These are phyloP conservation scores for Brienomyrus longianalis DNA, from an alignment of 2,113 vertebrate genomes.

Conservation along the genomic window DNA sequence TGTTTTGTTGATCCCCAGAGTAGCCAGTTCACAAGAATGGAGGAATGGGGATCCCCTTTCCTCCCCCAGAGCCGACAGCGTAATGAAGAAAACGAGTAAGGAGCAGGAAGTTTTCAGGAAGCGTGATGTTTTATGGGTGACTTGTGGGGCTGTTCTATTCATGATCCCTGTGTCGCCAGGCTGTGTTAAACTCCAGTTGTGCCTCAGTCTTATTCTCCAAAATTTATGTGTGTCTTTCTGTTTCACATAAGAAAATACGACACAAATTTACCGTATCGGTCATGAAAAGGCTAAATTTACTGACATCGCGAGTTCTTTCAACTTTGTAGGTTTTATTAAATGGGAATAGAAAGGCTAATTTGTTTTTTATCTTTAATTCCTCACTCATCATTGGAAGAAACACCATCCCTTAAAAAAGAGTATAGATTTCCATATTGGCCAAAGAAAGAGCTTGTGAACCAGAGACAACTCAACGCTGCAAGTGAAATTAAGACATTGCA, in stretches of 20 bases:
- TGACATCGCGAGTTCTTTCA: background rate
- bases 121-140: background rate
- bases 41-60: background rate
- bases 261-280: background rate
- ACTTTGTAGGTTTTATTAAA: background rate
- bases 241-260: background rate
- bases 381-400: background rate
- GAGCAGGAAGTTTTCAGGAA: background rate
- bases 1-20: conserved; percentile 3
- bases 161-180: background rate
- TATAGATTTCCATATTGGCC: background rate
- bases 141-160: background rate
- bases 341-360: background rate
- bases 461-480: background rate
- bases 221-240: background rate
- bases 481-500: background rate
- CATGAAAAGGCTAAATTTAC: background rate
- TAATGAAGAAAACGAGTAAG: background rate
- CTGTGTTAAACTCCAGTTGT: background rate
- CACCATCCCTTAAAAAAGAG: background rate
- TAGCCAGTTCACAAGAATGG: background rate
- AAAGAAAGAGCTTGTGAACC: background rate
- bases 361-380: background rate
- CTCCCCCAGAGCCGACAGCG: background rate
- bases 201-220: background rate